These are phyloP conservation scores for Potamarius usumacintae DNA, from an alignment of 2,113 vertebrate species.

Conservation along the genomic window DNA sequence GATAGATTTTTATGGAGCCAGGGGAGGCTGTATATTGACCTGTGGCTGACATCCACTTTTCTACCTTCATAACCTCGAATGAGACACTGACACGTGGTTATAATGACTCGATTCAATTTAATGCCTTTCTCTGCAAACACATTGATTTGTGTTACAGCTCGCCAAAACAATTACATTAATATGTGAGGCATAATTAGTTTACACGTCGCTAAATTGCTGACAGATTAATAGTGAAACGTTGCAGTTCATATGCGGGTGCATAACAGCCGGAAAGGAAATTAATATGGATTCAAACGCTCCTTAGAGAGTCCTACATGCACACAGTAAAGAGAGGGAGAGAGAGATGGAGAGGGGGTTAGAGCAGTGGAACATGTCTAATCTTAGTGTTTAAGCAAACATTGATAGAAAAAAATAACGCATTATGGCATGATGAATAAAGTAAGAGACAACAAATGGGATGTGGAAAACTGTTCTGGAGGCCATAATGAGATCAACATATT, in stretches of 20 bases:
- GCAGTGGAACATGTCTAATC: constrained; percentile 20
- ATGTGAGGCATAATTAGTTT: constrained; percentile 99
- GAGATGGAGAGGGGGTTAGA: background rate
- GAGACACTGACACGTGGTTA: constrained; percentile 83
- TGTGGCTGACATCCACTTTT: constrained; percentile 76
- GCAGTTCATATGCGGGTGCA: constrained; percentile 92
- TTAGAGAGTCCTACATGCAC: constrained; percentile 76
- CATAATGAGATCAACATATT: constrained; percentile 74
- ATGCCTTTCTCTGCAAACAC: constrained; percentile 87
- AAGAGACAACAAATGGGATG: constrained; percentile 75
- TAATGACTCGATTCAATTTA: constrained; percentile 86
- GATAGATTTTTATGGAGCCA: constrained; percentile 73
- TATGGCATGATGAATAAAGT: constrained; percentile 8
- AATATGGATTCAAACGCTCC: constrained; percentile 99
- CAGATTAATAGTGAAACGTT: constrained; percentile 99
- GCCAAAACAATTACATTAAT: constrained; percentile 97
- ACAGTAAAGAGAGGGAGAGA: constrained; percentile 1
- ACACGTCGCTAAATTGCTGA: constrained; percentile 99
- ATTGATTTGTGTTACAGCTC: constrained; percentile 95
- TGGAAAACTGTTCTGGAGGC: constrained; percentile 63
- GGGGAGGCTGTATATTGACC: constrained; percentile 70
- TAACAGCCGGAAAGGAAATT: constrained; percentile 99
- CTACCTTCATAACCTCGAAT: constrained; percentile 82
- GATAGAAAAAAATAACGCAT: background rate
- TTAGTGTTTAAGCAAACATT: background rate